phyloP scores from a whole-genome alignment of 1,140 invertebrate species.

The Drosophila pseudoobscura region DNA sequence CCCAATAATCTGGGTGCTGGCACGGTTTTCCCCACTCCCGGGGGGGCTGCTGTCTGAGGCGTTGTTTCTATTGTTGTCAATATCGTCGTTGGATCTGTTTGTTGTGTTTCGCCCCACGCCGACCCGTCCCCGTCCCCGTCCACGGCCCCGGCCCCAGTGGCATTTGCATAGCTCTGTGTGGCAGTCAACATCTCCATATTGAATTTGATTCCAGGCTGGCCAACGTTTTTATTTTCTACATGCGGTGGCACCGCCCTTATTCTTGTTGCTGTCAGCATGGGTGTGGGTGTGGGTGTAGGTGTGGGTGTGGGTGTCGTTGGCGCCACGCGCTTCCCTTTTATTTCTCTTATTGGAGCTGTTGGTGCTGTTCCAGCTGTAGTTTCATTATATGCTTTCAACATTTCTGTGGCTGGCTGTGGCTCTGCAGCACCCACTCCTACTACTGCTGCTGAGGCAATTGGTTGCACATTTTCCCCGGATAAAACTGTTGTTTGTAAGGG shows the following conservation, averaged over 20 bases:
- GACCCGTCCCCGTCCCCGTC: slow-evolving; percentile 5
- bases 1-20: slow-evolving; percentile 43
- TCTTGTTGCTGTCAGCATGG: slow-evolving; percentile 3
- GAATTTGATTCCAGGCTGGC: slow-evolving; percentile 30
- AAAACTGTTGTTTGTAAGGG: background rate
- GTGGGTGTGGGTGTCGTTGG: slow-evolving; percentile 11
- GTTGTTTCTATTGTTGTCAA: slow-evolving; percentile 19
- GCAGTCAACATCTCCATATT: slow-evolving; percentile 27
- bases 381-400: background rate
- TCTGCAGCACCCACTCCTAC: background rate
- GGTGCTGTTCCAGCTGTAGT: slow-evolving; percentile 1
- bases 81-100: slow-evolving; percentile 22
- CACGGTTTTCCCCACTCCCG: slow-evolving; percentile 33
- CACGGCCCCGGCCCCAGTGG: slow-evolving; percentile 19
- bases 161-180: slow-evolving; percentile 41
- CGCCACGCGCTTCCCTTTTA: slow-evolving; percentile 58
- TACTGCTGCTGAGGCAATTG: slow-evolving; percentile 1
- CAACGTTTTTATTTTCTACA: slow-evolving; percentile 38
- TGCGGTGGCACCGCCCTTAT: slow-evolving; percentile 9
- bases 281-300: background rate
- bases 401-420: slow-evolving; percentile 11
- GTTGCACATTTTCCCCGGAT: slow-evolving; percentile 2
- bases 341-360: slow-evolving; percentile 33
- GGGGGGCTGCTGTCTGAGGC: slow-evolving; percentile 27
- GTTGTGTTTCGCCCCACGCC: background rate